Percentiles rank a stretch among this genome's conserved stretches.
These are phyloP conservation scores for Pelecanoides urinatrix DNA, from an alignment of 2,113 vertebrate species.

Conservation along the genomic window DNA sequence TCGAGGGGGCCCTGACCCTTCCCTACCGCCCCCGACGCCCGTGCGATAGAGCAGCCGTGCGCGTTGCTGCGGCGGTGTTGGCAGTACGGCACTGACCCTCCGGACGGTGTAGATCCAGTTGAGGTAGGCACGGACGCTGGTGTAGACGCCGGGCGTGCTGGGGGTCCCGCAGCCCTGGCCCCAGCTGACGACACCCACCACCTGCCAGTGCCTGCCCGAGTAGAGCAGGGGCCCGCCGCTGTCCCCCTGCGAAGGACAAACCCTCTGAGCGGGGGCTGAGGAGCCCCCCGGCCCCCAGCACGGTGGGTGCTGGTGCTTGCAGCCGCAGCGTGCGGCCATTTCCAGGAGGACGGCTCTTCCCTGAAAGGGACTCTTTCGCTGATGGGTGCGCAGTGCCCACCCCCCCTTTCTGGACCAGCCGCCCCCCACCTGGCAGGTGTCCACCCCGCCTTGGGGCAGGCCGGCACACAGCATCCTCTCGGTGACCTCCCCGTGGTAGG, in stretches of 20 bases:
- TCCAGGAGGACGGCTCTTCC: neutral
- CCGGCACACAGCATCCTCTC: constrained; percentile 89
- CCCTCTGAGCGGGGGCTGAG: neutral
- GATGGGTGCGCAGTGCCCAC: rapidly evolving
- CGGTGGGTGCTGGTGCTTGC: rapidly evolving
- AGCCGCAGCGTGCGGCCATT: rapidly evolving
- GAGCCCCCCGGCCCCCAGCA: rapidly evolving
- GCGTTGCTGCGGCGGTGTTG: neutral
- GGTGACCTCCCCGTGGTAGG: constrained; percentile 78
- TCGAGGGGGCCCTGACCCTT: neutral
- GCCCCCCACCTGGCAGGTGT: constrained; percentile 87
- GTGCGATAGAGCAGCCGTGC: rapidly evolving
- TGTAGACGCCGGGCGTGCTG: constrained; percentile 82
- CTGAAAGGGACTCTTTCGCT: rapidly evolving
- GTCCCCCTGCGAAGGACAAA: constrained; percentile 79
- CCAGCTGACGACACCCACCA: constrained; percentile 92
- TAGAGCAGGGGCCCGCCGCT: constrained; percentile 89
- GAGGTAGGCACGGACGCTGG: constrained; percentile 78
- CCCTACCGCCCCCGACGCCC: neutral
- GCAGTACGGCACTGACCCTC: constrained; percentile 68
- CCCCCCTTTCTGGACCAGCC: rapidly evolving
- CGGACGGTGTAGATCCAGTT: constrained; percentile 81
- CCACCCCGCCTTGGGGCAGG: constrained; percentile 73
- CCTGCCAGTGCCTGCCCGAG: constrained; percentile 64
- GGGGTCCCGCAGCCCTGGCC: constrained; percentile 83